Evolutionary conservation across 2,888 invertebrate species (phyloP), one percentile per base, ranked within the genome.

Genomic region (Ophion slaviceki): DNA sequence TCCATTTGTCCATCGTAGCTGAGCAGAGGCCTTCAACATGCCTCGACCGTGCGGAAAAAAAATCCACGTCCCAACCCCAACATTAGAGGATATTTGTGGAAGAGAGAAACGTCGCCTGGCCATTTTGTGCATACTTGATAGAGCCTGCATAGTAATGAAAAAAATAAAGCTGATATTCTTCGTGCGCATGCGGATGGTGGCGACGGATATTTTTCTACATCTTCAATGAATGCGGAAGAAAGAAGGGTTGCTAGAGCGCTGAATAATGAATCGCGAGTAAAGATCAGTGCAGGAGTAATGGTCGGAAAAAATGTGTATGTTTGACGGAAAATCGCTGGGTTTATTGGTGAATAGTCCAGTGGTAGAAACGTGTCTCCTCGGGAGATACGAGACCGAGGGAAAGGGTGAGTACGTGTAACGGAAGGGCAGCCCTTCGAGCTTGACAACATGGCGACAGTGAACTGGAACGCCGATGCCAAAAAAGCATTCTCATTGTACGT

Each of bases 401-500:
- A 40, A 40, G 7, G 24, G 62, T 17, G n/a, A 24, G 40, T 5
- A 11, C 40, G 62, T 24, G 40, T 61, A 28, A 59, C 36, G 45
- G 47, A 20, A 8, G 68, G 40, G 45, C 4, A 32, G 10, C 75
- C 17, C 62, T 75, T 75, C n/a, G 75, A 64, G 7, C 4, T 47
- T 10, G 8, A 24, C 32, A 61, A 78, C 17, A 78, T 67, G 71
- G 47, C 62, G 32, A n/a, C n/a, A 7, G 17, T 36, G 20, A 71
- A 1, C 28, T 88, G 84, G 87, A 86, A 47, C 45, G 66, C 80
- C 78, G 86, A 86, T 20, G 75, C 84, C 0, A 57, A 62, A 32
- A 85, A 77, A 28, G 80, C 81, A 7, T 66, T 88, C 1, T 80
- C 75, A 45, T 66, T 87, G 8, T 82, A 77, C 17, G 87, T 83